phyloP scores from a whole-genome alignment of 92 coral and sea anemone genomes.

The Meandrina meandrites region DNA sequence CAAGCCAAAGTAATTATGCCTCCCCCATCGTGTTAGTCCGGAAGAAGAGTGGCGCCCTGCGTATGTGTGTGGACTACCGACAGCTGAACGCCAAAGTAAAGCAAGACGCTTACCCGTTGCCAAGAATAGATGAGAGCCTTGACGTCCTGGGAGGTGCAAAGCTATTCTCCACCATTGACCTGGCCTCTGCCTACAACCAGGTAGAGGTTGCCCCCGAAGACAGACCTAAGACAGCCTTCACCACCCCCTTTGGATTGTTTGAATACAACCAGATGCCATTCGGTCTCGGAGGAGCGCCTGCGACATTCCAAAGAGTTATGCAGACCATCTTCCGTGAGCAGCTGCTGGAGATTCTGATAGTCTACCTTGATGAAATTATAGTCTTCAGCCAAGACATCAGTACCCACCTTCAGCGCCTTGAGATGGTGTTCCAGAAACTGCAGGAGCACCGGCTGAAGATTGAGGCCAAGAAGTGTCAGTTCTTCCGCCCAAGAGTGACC shows the following conservation, averaged over 20 bases:
- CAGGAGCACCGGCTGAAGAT: constrained; percentile 50
- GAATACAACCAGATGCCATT: constrained; percentile 54
- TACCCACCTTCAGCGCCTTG: constrained; percentile 27
- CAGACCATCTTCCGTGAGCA: constrained; percentile 41
- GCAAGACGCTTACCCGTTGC: constrained; percentile 47
- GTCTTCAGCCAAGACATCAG: constrained; percentile 31
- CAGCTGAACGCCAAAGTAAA: constrained; percentile 42
- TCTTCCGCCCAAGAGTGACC: constrained; percentile 32
- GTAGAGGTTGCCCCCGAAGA: constrained; percentile 34
- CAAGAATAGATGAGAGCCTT: constrained; percentile 51
- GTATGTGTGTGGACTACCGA: constrained; percentile 66
- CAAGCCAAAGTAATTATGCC: constrained; percentile 46
- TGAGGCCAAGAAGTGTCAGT: constrained; percentile 44
- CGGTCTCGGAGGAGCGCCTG: too few species aligned
- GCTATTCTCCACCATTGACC: constrained; percentile 43
- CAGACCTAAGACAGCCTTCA: constrained; percentile 60
- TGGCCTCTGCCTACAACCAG: constrained; percentile 54
- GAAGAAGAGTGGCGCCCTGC: constrained; percentile 60
- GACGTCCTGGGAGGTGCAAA: constrained; percentile 40
- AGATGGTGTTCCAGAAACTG: constrained; percentile 36
- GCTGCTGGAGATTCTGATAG: constrained; percentile 45
- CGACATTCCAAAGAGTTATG: constrained; percentile 45
- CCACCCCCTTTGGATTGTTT: constrained; percentile 52
- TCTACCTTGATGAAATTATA: constrained; percentile 58
- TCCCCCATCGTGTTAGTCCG: constrained; percentile 67